A percentile compares a stretch with the other conserved stretches of the same genome.
phyloP scores from a whole-genome alignment of 2,797 vertebrate genomes.

The Siniperca obscura region DNA sequence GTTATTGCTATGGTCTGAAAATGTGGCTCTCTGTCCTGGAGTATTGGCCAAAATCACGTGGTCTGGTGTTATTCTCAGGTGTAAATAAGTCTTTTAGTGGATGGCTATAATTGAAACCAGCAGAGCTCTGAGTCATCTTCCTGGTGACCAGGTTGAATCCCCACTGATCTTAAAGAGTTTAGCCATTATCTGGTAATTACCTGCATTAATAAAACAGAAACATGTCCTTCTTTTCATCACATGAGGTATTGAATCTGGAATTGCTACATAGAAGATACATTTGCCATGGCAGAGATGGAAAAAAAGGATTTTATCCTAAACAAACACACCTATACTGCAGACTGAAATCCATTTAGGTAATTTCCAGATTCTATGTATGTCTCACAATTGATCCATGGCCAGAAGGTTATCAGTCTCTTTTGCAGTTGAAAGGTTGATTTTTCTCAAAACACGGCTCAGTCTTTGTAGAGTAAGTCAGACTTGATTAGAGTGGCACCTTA shows the following conservation, averaged over 20 bases:
- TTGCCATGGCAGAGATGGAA: background rate
- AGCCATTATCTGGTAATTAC: slow-evolving; percentile 2
- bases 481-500: background rate
- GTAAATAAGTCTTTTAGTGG: background rate
- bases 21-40: slow-evolving; percentile 1
- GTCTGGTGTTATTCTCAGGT: background rate
- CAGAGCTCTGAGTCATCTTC: background rate
- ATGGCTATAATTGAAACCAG: slow-evolving; percentile 9
- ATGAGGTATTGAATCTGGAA: background rate
- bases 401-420: background rate
- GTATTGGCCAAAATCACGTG: background rate
- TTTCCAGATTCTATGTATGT: background rate
- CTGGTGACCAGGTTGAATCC: background rate
- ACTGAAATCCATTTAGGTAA: background rate
- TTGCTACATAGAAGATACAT: background rate
- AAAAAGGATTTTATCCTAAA: background rate
- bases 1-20: background rate
- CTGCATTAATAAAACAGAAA: slow-evolving; percentile 1
- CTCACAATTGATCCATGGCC: background rate
- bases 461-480: background rate
- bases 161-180: background rate
- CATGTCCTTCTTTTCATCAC: background rate
- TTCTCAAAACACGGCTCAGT: background rate
- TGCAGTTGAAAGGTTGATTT: slow-evolving; percentile 17
- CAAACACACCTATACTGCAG: background rate